Percentiles rank a stretch among this genome's conserved stretches.
Evolutionary conservation across 2,888 invertebrate genomes (phyloP).

Genomic region (Agrotis clavis): DNA sequence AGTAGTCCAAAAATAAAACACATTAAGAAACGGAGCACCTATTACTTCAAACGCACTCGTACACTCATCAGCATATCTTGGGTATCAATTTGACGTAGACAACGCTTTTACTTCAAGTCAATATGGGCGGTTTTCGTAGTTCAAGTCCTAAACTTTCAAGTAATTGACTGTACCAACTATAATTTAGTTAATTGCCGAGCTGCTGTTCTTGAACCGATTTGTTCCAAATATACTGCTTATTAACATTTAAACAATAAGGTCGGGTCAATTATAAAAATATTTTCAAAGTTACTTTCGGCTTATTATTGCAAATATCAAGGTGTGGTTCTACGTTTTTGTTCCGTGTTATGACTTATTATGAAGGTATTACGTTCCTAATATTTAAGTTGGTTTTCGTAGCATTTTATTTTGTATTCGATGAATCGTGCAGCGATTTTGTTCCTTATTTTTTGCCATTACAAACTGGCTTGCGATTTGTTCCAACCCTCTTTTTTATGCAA

Average conservation of each 20-base stretch:
- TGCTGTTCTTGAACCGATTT: conserved; percentile 53
- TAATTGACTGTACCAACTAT: conserved; percentile 24
- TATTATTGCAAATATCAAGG: conserved; percentile 66
- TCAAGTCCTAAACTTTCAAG: not conserved
- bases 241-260: conserved; percentile 75
- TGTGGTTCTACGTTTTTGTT: conserved; percentile 46
- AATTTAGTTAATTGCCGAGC: conserved; percentile 60
- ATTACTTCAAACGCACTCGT: conserved; percentile 48
- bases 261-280: conserved; percentile 61
- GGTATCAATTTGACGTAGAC: not conserved
- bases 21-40: conserved; percentile 36
- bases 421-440: conserved; percentile 12
- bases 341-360: conserved; percentile 36
- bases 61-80: not conserved
- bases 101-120: not conserved
- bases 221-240: conserved; percentile 60
- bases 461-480: not conserved
- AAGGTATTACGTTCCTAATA: conserved; percentile 23
- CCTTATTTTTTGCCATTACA: not conserved
- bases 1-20: conserved; percentile 60
- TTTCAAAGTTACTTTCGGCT: conserved; percentile 54
- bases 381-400: conserved; percentile 5
- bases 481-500: not conserved
- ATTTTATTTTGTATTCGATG: not conserved
- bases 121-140: not conserved